Evolutionary conservation across 2,797 vertebrate species (phyloP), one percentile per base, ranked within the genome.

Genomic region (Channallabes apus): DNA sequence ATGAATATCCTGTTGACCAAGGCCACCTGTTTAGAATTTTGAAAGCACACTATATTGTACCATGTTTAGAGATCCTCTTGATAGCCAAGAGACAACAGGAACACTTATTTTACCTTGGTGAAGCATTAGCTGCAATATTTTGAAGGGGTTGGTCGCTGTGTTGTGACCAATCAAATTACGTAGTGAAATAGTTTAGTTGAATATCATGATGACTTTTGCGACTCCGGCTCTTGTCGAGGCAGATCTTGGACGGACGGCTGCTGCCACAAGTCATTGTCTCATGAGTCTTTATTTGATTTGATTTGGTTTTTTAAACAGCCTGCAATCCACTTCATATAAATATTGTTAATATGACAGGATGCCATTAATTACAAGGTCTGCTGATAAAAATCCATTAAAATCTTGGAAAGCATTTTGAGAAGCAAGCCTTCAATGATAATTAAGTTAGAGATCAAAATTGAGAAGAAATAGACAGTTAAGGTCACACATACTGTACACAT

Each of bases 1-100:
- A 17, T 59, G 14, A 82, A 72, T 72, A 56, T 56, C 32, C 67
- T 79, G 59, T 41, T 71, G 29, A 72, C 15, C 22, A 15, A 27
- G 67, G 65, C 65, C 24, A 82, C 41, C 64, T 32, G 56, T 82
- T 82, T 29, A 17, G 65, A 82, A 58, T 38, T 80, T 80, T 20
- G 14, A 9, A 20, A 51, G 8, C 38, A 29, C 56, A 59, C 71
- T 73, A 73, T 51, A 27, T 7, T 73, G 22, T n/a, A 51, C 69
- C 38, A 46, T 27, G 24, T 14, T 51, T 17, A 73, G 5, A 2
- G 71, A n/a, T 24, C 75, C 54, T 32, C 75, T 27, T 20, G 17
- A 58, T 58, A 76, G 27, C 54, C 32, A 8, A 77, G 29, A 35
- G 14, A 8, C 12, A 67, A 69, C 27, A 41, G 6, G 46, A 72